Conservation (phyloP, 2,888 invertebrate genomes). For the Aleiodes testaceus region DNA sequence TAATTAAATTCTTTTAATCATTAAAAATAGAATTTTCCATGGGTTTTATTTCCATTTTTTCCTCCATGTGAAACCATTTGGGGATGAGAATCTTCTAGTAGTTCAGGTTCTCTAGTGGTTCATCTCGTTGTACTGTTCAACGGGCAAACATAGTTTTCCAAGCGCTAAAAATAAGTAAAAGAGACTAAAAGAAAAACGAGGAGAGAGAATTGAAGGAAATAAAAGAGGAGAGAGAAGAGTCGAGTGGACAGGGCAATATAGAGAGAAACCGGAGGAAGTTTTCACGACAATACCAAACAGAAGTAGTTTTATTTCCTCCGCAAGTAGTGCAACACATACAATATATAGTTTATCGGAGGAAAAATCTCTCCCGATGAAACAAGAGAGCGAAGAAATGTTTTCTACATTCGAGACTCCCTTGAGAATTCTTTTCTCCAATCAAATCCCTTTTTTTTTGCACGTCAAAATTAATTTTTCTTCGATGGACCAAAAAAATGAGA, state of each 20-base stretch:
- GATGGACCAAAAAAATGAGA: not conserved
- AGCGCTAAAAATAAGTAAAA: conserved; percentile 32
- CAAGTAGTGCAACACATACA: conserved; percentile 20
- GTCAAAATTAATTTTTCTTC: conserved; percentile 32
- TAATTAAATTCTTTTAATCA: not conserved
- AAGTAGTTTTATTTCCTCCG: conserved; percentile 29
- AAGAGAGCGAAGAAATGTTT: conserved; percentile 32
- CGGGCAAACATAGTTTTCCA: conserved; percentile 65
- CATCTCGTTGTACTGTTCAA: conserved; percentile 65
- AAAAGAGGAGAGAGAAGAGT: conserved; percentile 7
- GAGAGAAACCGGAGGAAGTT: conserved; percentile 16
- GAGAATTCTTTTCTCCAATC: conserved; percentile 4
- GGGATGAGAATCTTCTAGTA: not conserved
- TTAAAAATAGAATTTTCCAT: not conserved
- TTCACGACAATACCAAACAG: conserved; percentile 27
- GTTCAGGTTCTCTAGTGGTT: conserved; percentile 18
- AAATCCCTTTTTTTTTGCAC: conserved; percentile 28
- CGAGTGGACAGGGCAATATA: conserved; percentile 33
- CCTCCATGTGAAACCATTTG: not conserved
- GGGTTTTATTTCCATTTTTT: not conserved
- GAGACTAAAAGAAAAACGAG: conserved; percentile 19
- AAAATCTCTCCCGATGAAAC: conserved; percentile 30
- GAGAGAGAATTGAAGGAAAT: conserved; percentile 30
- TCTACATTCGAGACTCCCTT: conserved; percentile 21
- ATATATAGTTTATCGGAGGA: conserved; percentile 15